Conservation (phyloP, 2,113 vertebrate species). For the Limnothrissa miodon region DNA sequence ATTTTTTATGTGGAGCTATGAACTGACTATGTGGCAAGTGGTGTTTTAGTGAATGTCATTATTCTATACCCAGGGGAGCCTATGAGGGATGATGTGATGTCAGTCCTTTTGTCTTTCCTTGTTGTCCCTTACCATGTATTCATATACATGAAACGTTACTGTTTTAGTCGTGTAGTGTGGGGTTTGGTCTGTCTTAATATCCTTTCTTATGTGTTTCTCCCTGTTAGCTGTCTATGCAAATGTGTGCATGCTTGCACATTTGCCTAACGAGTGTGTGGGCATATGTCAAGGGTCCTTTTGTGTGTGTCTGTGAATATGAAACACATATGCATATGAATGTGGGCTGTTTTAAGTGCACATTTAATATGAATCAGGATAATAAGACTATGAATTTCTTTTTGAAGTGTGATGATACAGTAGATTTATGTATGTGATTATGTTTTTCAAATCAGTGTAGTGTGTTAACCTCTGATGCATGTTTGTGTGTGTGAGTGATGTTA, state of each 20-base stretch:
- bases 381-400: not conserved
- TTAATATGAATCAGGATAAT: too few relatives aligned
- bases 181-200: not conserved
- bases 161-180: not conserved
- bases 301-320: not conserved
- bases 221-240: not conserved
- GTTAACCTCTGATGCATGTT: not conserved
- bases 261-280: not conserved
- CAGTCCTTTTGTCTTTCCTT: not conserved
- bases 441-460: not conserved
- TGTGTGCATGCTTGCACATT: not conserved
- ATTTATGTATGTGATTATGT: not conserved
- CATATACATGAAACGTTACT: not conserved
- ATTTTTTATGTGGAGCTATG: not conserved
- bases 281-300: not conserved
- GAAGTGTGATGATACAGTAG: not conserved
- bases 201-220: not conserved
- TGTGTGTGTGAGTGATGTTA: not conserved
- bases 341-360: not conserved
- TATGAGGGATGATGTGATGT: not conserved
- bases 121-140: not conserved
- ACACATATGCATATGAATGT: not conserved
- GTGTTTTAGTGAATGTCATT: not conserved
- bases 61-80: not conserved
- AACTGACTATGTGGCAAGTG: not conserved